A percentile compares a stretch with the other conserved stretches of the same genome.
phyloP scores from a whole-genome alignment of 2,888 invertebrate genomes.

The Heliconius aoede region DNA sequence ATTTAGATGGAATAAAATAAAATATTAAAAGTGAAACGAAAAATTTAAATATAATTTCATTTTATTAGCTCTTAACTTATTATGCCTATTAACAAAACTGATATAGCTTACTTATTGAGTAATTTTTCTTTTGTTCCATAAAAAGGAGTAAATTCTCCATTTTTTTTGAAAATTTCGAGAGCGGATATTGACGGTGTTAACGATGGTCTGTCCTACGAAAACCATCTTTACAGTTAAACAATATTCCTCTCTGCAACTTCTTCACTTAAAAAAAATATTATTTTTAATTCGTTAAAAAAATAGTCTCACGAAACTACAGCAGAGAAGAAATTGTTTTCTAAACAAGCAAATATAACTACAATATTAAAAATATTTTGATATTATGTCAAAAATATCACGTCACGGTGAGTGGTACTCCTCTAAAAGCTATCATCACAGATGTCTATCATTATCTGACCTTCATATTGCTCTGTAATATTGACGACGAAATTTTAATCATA shows the following conservation, averaged over 20 bases:
- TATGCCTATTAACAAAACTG: too few species aligned
- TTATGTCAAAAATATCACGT: constrained; percentile 21
- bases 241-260: background rate
- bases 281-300: background rate
- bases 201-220: background rate
- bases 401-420: constrained; percentile 30
- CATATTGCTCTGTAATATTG: constrained; percentile 11
- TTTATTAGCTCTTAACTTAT: too few species aligned
- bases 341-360: background rate
- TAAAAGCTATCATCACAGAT: constrained; percentile 36
- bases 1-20: background rate
- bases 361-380: background rate
- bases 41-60: too few species aligned
- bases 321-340: background rate
- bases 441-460: constrained; percentile 21
- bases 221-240: too few species aligned
- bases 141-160: too few species aligned
- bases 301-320: background rate
- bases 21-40: too few species aligned
- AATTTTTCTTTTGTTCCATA: too few species aligned
- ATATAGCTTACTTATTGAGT: too few species aligned
- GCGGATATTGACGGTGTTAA: too few species aligned
- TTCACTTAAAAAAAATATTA: background rate
- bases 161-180: too few species aligned
- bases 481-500: constrained; percentile 16